Evolutionary conservation across 2,113 vertebrate species (phyloP), one percentile per base, ranked within the genome.

Genomic region (Ammodytes dubius): DNA sequence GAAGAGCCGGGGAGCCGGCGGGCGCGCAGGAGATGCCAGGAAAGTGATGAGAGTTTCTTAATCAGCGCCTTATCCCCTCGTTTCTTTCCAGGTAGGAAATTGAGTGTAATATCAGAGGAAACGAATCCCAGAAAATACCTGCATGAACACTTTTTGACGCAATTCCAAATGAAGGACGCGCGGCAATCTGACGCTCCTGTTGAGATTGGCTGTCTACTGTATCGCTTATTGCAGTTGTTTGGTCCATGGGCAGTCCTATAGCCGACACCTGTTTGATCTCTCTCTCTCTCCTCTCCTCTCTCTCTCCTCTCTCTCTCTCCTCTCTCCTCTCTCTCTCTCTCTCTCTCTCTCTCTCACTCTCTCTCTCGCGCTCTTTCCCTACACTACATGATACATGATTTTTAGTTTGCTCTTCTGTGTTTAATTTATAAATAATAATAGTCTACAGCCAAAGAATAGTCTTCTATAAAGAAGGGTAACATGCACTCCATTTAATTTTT

Each of bases 251-350:
- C 87, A 83, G 87, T 82, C 83, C 81, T 53, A 27, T 27, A 77
- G 57, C 74, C 93, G 84, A 91, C 94, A 95, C 95, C 94, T 95
- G 94, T 95, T 94, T 94, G 92, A 94, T 81, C 89, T 61, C 74
- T 85, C 89, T 74, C 79, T 57, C 77, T 65, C 83, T 73, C 70
- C 70, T 67, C 84, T 70, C 82, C 79, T 66, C 81, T 54, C 63
- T 70, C 68, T 64, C 77, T 70, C 82, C 59, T 79, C 64, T 49
- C 68, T 59, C 76, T 69, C 77, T 60, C 65, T 84, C 74, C 65
- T 11, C 40, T 50, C 69, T 15, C 58, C 53, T 49, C 68, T 37
- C 73, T 17, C 15, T n/a, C 77, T 67, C 67, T 35, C 53, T 35
- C 59, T 45, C 59, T 68, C 66, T 74, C 70, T 65, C 37, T 42